Evolutionary conservation across 2,113 vertebrate species (phyloP).

Genomic region (Lophura nycthemera): DNA sequence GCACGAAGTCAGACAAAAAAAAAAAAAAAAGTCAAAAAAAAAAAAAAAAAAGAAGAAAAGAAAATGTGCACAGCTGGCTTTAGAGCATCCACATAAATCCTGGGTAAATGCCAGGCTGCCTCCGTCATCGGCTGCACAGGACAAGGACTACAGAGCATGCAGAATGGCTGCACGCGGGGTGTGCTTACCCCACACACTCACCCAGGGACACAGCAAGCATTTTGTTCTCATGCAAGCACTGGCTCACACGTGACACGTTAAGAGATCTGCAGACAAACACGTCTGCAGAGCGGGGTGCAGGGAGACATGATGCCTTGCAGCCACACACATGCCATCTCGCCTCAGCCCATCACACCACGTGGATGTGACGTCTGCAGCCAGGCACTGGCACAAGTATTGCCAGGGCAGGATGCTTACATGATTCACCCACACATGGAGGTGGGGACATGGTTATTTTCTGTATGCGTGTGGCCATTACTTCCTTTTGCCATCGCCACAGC

Average conservation of each 20-base stretch:
- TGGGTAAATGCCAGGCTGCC: constrained; percentile 64
- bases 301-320: neutral
- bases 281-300: neutral
- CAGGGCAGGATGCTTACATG: neutral
- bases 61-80: constrained; percentile 14
- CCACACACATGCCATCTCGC: neutral
- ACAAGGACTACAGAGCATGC: neutral
- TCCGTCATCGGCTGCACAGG: neutral
- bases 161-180: too few species aligned
- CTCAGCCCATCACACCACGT: neutral
- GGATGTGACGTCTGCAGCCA: neutral
- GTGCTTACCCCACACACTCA: too few species aligned
- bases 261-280: neutral
- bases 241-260: neutral
- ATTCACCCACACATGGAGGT: fast-evolving
- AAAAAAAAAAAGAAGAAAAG: neutral
- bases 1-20: constrained; percentile 30
- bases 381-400: neutral
- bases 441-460: neutral
- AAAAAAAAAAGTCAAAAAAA: neutral
- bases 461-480: fast-evolving
- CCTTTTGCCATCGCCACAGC: neutral
- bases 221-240: fast-evolving
- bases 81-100: constrained; percentile 25
- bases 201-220: neutral